phyloP scores from a whole-genome alignment of 2,113 vertebrate genomes.

The Poeciliopsis turrubarensis region DNA sequence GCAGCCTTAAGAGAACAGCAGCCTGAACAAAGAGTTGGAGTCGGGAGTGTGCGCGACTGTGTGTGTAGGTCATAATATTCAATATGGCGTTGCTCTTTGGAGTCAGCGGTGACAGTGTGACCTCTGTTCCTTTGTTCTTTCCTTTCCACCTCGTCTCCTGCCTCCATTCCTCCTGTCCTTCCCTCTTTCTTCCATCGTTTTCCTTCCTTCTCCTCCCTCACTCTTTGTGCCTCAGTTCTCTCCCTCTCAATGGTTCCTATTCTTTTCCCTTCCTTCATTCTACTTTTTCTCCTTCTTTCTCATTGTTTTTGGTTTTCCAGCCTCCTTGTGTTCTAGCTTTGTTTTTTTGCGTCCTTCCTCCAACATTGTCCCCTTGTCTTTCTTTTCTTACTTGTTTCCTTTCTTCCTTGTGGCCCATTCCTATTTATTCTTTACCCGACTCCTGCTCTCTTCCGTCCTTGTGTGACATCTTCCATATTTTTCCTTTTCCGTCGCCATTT shows the following conservation, averaged over 20 bases:
- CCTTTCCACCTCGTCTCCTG: not conserved
- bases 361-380: not conserved
- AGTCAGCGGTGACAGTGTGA: constrained; percentile 51
- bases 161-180: constrained; percentile 18
- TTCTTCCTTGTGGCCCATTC: too few relatives aligned
- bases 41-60: constrained; percentile 3
- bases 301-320: not conserved
- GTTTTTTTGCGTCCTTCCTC: not conserved
- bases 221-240: not conserved
- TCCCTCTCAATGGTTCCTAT: not conserved
- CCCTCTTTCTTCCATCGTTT: not conserved
- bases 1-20: constrained; percentile 59
- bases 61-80: constrained; percentile 37
- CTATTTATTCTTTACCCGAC: too few relatives aligned
- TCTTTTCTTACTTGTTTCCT: too few relatives aligned
- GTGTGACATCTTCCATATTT: too few relatives aligned
- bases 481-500: too few relatives aligned
- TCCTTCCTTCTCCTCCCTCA: not conserved
- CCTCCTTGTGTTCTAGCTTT: too few relatives aligned
- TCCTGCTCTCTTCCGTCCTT: too few relatives aligned
- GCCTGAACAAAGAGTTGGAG: constrained; percentile 69
- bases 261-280: not conserved
- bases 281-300: not conserved
- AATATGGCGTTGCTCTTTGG: constrained; percentile 55
- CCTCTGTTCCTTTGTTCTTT: constrained; percentile 51